These are phyloP conservation scores for Cardiocondyla obscurior DNA, from an alignment of 1,140 invertebrate species.

Conservation along the genomic window DNA sequence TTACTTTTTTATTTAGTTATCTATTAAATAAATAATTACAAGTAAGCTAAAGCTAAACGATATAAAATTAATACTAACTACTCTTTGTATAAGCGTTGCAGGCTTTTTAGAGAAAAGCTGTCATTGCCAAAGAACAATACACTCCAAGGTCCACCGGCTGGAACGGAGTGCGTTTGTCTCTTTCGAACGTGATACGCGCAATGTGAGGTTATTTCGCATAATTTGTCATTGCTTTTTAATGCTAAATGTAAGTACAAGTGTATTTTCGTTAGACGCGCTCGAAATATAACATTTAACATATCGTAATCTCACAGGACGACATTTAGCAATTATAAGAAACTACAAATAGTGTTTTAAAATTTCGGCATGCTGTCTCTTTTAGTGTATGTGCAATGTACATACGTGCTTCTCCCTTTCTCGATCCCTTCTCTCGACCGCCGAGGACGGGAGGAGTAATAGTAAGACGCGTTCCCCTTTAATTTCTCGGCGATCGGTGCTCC, in stretches of 20 bases:
- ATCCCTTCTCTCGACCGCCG: too few relatives aligned
- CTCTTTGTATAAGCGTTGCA: conserved; percentile 83
- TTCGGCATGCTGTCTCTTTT: too few relatives aligned
- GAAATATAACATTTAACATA: conserved; percentile 15
- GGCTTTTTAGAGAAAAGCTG: conserved; percentile 87
- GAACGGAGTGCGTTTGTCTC: background rate
- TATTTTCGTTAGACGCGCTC: background rate
- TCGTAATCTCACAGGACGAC: background rate
- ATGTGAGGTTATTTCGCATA: background rate
- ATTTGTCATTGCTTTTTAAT: background rate
- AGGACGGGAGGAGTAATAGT: too few relatives aligned
- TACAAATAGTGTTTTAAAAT: too few relatives aligned
- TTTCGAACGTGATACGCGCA: background rate
- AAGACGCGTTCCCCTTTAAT: too few relatives aligned
- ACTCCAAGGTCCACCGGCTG: conserved; percentile 79
- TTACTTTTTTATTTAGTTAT: background rate
- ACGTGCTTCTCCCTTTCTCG: too few relatives aligned
- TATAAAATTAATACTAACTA: conserved; percentile 84
- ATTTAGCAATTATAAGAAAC: background rate
- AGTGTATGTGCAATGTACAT: too few relatives aligned
- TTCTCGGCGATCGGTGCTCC: too few relatives aligned
- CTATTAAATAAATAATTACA: background rate
- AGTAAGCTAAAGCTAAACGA: conserved; percentile 46
- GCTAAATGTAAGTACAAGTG: background rate
- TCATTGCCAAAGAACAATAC: conserved; percentile 89